phyloP scores from a whole-genome alignment of 2,113 vertebrate genomes.

The Lycaon pictus region DNA sequence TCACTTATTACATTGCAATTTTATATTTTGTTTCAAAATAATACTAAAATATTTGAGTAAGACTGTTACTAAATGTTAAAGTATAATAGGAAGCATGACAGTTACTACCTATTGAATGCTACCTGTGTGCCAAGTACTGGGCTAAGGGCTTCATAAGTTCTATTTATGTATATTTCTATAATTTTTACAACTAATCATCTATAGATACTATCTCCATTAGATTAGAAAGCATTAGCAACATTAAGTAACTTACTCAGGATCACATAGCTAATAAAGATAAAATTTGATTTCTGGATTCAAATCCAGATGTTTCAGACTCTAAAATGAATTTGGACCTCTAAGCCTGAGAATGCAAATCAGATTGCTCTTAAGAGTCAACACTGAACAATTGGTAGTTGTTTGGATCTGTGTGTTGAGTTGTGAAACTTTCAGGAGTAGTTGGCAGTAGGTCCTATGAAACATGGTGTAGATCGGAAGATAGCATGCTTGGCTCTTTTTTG shows the following conservation, averaged over 20 bases:
- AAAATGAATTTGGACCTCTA: constrained; percentile 52
- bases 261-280: constrained; percentile 5
- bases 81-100: not conserved
- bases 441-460: not conserved
- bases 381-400: not conserved
- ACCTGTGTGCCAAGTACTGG: not conserved
- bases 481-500: not conserved
- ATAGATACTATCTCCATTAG: not conserved
- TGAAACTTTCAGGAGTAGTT: not conserved
- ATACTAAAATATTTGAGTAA: constrained; percentile 11
- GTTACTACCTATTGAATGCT: not conserved
- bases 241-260: constrained; percentile 32
- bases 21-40: constrained; percentile 57
- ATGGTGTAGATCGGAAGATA: not conserved
- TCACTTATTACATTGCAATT: constrained; percentile 44
- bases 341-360: constrained; percentile 3
- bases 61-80: not conserved
- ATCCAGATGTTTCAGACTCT: not conserved
- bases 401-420: not conserved
- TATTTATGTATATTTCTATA: not conserved
- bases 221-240: constrained; percentile 33
- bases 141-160: not conserved
- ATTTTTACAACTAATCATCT: constrained; percentile 4
- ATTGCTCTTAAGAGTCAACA: not conserved
- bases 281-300: constrained; percentile 29